Percentiles rank a stretch among this genome's conserved stretches.
phyloP scores from a whole-genome alignment of 2,797 vertebrate genomes.

The Hyperoplus immaculatus region DNA sequence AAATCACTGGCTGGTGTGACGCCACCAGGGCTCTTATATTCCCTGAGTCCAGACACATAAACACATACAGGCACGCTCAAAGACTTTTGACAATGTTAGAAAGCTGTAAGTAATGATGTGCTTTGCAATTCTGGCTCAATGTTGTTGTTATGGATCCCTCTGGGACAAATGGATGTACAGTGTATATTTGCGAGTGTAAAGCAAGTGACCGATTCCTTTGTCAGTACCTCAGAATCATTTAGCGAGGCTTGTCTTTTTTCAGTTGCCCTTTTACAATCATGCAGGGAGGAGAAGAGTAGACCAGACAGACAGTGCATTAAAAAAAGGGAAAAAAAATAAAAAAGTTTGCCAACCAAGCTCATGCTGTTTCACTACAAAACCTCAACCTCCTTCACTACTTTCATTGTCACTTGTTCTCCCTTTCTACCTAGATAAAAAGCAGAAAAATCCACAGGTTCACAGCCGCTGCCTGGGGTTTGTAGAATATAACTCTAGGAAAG shows the following conservation, averaged over 20 bases:
- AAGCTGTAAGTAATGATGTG: not conserved
- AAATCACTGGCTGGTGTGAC: conserved; percentile 52
- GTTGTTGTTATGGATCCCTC: conserved; percentile 1
- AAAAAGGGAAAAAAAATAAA: no score
- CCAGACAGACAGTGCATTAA: conserved; percentile 27
- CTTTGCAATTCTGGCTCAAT: conserved; percentile 1
- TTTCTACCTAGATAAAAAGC: conserved; percentile 36
- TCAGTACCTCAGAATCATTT: conserved; percentile 41
- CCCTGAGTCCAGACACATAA: conserved; percentile 27
- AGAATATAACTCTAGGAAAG: conserved; percentile 21
- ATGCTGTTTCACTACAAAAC: conserved; percentile 50
- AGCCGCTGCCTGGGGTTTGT: conserved; percentile 25
- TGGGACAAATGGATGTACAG: conserved; percentile 31
- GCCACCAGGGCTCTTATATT: conserved; percentile 28
- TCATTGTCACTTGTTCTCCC: conserved; percentile 39
- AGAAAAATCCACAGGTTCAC: conserved; percentile 45
- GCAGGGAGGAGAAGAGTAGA: not conserved
- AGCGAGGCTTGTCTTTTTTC: conserved; percentile 45
- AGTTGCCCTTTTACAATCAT: conserved; percentile 29
- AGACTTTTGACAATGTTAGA: conserved; percentile 9
- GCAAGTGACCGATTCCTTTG: conserved; percentile 16
- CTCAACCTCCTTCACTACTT: conserved; percentile 32
- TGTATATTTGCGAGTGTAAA: conserved; percentile 34
- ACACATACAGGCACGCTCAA: not conserved
- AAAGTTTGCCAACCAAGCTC: conserved; percentile 12